Percentiles rank a stretch among this genome's conserved stretches.
phyloP scores from a whole-genome alignment of 1,140 invertebrate species.

The Drosophila lini region DNA sequence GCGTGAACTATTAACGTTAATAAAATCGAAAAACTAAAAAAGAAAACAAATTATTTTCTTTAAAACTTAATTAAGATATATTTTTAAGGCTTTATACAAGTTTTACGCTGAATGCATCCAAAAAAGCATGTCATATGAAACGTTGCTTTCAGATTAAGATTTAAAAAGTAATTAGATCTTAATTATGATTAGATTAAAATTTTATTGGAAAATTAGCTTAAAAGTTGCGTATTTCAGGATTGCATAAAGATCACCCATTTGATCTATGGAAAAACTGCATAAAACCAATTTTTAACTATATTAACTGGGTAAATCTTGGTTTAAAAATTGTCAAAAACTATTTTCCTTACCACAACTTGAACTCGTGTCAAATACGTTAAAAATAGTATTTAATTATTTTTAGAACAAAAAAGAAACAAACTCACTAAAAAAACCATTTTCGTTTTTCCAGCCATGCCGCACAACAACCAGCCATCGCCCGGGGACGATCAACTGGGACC shows the following conservation, averaged over 20 bases:
- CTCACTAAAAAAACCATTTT: not conserved
- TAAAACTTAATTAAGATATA: not conserved
- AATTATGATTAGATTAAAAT: too few species aligned
- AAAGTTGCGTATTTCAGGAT: not conserved
- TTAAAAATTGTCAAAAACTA: not conserved
- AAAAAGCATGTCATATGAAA: not conserved
- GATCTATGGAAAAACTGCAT: not conserved
- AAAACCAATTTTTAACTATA: not conserved
- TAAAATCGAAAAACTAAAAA: conserved; percentile 37
- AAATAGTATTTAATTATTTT: not conserved
- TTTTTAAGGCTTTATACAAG: not conserved
- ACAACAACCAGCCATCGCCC: conserved; percentile 67
- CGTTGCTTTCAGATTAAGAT: not conserved
- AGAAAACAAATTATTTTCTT: not conserved
- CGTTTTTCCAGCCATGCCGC: conserved; percentile 64
- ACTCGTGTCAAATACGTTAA: not conserved
- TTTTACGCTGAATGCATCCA: not conserved
- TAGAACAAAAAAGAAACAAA: not conserved
- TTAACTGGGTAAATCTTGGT: not conserved
- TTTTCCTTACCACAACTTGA: not conserved
- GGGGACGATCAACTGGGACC: conserved; percentile 88
- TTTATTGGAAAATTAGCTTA: too few species aligned
- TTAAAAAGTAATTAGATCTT: not conserved
- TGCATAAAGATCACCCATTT: too few species aligned
- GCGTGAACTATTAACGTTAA: conserved; percentile 52